Base-by-base conservation (phyloP, 2,888 invertebrate genomes). In the Aplocera efformata region DNA sequence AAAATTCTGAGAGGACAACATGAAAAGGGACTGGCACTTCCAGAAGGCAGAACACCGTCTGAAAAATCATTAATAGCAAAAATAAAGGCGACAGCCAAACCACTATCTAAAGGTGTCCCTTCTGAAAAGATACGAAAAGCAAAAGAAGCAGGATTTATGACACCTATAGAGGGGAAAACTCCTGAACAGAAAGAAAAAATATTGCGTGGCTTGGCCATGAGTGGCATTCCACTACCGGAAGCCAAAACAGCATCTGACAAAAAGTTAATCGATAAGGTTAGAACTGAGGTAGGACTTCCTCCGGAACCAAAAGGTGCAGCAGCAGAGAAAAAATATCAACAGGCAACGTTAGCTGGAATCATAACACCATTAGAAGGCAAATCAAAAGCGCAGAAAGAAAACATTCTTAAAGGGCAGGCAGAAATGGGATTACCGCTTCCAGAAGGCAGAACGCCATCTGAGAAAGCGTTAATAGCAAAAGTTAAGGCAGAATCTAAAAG, bases 361-460 rank as follows among this genome's bases (percentile, higher is more conserved):
- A 21, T 58, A 1, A 48, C 44, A 1, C 58, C 64, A 1, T 34
- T 54, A 11, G 54, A 63, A 32, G 58, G 51, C 1, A 54, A 57
- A 42, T 24, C 57, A 6, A 41, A 44, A 6, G 33, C 47, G 1
- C 50, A 60, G 23, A 63, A 63, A 46, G 56, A 58, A 36, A 57
- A 53, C 33, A 53, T 60, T 1, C 35, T 58, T 2, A 56, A 44
- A 49, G 48, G 45, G 6, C 48, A 56, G 32, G 57, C 51, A 7
- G 58, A 58, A 11, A 37, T 49, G 25, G 67, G 62, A 1, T 11
- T 65, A 1, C 36, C 53, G 1, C 32, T 69, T 7, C 63, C 69
- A 3, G 58, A 60, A 52, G 70, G 66, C 2, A 42, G 62, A 13
- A 67, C 66, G 1, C n/a, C 56, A 8, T 67, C 69, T 11, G 65